Conservation (phyloP, 2,797 vertebrate species). For the Pseudochirops cupreus region DNA sequence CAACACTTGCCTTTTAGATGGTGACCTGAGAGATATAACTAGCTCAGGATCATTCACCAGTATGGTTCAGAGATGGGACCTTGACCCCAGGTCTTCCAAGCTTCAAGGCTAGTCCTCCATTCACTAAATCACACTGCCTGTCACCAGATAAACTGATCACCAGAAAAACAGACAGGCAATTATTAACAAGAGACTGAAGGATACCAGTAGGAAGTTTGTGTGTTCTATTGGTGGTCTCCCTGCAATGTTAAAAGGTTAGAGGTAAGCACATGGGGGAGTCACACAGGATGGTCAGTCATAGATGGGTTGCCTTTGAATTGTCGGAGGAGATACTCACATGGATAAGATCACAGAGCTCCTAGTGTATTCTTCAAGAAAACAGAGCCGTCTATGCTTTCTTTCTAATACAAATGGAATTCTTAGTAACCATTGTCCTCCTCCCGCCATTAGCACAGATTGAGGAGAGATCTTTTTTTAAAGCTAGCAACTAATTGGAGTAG, state of each 20-base stretch:
- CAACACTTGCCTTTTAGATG: not conserved
- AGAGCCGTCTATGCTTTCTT: not conserved
- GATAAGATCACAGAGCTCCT: not conserved
- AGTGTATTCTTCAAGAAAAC: slow-evolving; percentile 32
- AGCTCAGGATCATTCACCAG: not conserved
- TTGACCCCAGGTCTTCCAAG: not conserved
- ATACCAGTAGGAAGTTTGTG: not conserved
- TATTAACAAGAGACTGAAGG: not conserved
- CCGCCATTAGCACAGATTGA: not conserved
- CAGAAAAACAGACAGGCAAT: not conserved
- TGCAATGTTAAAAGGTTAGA: not conserved
- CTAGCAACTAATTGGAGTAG: not conserved
- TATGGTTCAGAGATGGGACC: not conserved
- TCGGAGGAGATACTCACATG: not conserved
- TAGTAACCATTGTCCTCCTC: not conserved
- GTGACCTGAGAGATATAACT: not conserved
- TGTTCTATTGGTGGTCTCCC: not conserved
- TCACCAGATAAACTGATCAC: not conserved
- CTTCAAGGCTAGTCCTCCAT: not conserved
- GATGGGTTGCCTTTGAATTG: not conserved
- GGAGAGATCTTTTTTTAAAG: not conserved
- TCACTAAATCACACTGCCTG: not conserved
- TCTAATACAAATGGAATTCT: not conserved
- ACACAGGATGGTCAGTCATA: not conserved
- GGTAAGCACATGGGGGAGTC: not conserved